Percentiles rank a stretch among this genome's conserved stretches.
phyloP scores from a whole-genome alignment of 1,140 invertebrate species.

The Aphelinus certus region DNA sequence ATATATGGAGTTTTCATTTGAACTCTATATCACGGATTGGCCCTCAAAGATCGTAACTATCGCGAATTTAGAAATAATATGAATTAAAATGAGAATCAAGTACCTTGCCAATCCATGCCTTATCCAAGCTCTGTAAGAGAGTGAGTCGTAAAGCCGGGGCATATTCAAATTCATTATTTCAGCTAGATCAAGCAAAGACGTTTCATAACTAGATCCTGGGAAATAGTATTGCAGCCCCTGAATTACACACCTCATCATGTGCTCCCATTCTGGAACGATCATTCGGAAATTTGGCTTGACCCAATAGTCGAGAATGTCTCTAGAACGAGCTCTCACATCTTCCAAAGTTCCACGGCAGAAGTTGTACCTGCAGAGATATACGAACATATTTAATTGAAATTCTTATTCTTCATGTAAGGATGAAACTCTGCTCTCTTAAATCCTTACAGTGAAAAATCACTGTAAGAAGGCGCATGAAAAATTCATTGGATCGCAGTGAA shows the following conservation, averaged over 20 bases:
- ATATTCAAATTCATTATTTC: conserved; percentile 52
- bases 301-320: conserved; percentile 56
- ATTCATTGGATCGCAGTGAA: too few species aligned
- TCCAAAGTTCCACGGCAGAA: conserved; percentile 65
- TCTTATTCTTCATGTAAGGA: too few species aligned
- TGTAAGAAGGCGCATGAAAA: too few species aligned
- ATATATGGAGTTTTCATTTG: too few species aligned
- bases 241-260: conserved; percentile 60
- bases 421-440: too few species aligned
- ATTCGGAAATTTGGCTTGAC: conserved; percentile 59
- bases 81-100: too few species aligned
- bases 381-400: neutral
- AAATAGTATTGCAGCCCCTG: conserved; percentile 56
- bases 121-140: conserved; percentile 46
- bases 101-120: too few species aligned
- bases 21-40: too few species aligned
- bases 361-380: conserved; percentile 61
- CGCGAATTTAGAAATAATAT: too few species aligned
- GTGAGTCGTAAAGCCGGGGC: conserved; percentile 48
- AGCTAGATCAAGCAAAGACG: conserved; percentile 49
- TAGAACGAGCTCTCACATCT: conserved; percentile 57
- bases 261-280: conserved; percentile 59
- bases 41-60: too few species aligned
- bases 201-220: conserved; percentile 51
- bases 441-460: too few species aligned